A percentile compares a stretch with the other conserved stretches of the same genome.
Conservation (phyloP, 2,113 vertebrate species). For the Platysternon megacephalum region DNA sequence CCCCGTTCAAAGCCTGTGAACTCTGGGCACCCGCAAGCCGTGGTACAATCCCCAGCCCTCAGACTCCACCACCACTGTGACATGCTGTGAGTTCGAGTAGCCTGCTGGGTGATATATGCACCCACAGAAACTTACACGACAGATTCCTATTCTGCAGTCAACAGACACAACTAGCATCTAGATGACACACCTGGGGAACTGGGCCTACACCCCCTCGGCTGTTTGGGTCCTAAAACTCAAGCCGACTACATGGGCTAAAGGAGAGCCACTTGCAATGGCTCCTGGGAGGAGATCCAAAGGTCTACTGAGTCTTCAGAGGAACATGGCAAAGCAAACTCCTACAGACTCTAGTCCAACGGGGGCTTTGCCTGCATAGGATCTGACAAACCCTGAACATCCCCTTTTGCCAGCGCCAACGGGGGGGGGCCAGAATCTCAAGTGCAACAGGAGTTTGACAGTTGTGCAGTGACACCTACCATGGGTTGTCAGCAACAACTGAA, state of each 20-base stretch:
- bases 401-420: no score
- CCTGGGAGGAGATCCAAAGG: not conserved
- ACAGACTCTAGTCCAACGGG: not conserved
- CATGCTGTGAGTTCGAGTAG: not conserved
- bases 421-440: no score
- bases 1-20: not conserved
- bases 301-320: not conserved
- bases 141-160: no score
- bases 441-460: no score
- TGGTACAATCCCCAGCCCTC: not conserved
- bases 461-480: not conserved
- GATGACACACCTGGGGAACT: not conserved
- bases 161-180: not conserved
- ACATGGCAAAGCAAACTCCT: not conserved
- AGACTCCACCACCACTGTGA: not conserved
- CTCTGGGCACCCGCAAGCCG: not conserved
- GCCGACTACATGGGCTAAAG: not conserved
- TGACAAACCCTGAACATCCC: not conserved
- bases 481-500: not conserved
- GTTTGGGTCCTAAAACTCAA: not conserved
- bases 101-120: not conserved
- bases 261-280: not conserved
- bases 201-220: not conserved
- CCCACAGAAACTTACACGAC: no score
- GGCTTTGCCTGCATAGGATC: not conserved